Percentiles rank a stretch among this genome's conserved stretches.
phyloP scores from a whole-genome alignment of 2,113 vertebrate genomes.

The Chlorocebus sabaeus region DNA sequence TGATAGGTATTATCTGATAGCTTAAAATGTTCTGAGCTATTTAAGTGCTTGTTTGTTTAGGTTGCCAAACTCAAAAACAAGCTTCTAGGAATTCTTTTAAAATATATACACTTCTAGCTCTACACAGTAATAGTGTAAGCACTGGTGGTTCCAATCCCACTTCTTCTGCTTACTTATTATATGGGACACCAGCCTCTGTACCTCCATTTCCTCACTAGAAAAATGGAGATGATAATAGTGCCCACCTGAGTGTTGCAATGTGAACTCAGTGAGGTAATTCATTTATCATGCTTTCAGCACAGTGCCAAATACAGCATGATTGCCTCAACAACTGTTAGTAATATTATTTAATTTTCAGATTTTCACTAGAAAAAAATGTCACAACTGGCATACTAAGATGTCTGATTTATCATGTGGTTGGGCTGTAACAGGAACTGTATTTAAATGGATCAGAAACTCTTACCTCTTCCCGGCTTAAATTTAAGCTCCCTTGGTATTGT shows the following conservation, averaged over 20 bases:
- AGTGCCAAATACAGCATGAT: background rate
- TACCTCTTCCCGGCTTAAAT: background rate
- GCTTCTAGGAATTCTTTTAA: background rate
- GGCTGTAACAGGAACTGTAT: background rate
- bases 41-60: background rate
- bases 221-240: background rate
- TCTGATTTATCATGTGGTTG: background rate
- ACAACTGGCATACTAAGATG: background rate
- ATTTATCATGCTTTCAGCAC: background rate
- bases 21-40: constrained; percentile 10
- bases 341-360: background rate
- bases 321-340: background rate
- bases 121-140: background rate
- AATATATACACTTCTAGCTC: background rate
- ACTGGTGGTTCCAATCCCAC: background rate
- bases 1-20: background rate
- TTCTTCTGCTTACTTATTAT: background rate
- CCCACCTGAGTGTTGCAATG: background rate
- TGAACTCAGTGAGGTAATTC: background rate
- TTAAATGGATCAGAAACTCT: background rate
- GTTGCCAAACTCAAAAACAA: background rate
- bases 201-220: background rate
- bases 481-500: background rate
- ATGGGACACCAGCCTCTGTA: background rate
- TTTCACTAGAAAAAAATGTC: background rate